Conservation (phyloP, 2,113 vertebrate species). For the Rynchops niger region DNA sequence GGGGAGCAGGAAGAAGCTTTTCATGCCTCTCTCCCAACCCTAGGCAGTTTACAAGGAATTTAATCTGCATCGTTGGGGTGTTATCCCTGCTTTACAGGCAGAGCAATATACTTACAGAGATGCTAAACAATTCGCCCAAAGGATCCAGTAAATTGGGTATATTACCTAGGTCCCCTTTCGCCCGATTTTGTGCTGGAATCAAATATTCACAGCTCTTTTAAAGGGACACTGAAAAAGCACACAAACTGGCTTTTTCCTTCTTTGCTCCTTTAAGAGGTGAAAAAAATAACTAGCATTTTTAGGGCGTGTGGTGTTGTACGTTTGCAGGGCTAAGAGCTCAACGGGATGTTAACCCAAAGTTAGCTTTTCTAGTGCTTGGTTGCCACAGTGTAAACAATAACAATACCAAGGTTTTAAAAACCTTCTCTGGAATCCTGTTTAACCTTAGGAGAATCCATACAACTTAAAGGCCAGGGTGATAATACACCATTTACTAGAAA, state of each 20-base stretch:
- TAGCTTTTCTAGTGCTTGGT: background rate
- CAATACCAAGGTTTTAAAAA: background rate
- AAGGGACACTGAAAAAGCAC: background rate
- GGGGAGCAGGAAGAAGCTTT: background rate
- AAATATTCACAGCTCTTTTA: background rate
- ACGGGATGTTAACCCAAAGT: fast-evolving
- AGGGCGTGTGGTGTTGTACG: background rate
- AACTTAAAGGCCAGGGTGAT: fast-evolving
- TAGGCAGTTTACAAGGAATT: background rate
- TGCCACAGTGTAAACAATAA: background rate
- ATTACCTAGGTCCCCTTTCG: background rate
- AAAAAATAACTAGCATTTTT: fast-evolving
- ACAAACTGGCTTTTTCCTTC: background rate
- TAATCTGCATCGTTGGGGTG: background rate
- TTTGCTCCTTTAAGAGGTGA: background rate
- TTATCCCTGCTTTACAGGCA: background rate
- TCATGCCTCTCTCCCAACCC: background rate
- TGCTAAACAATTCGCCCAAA: fast-evolving
- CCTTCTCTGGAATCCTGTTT: background rate
- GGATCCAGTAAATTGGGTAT: background rate
- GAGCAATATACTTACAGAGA: background rate
- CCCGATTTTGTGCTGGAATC: background rate
- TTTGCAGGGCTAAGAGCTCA: background rate
- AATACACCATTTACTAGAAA: no score
- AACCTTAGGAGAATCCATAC: background rate